Percentiles rank a stretch among this genome's conserved stretches.
phyloP scores from a whole-genome alignment of 2,113 vertebrate genomes.

The Lethenteron camtschaticum region DNA sequence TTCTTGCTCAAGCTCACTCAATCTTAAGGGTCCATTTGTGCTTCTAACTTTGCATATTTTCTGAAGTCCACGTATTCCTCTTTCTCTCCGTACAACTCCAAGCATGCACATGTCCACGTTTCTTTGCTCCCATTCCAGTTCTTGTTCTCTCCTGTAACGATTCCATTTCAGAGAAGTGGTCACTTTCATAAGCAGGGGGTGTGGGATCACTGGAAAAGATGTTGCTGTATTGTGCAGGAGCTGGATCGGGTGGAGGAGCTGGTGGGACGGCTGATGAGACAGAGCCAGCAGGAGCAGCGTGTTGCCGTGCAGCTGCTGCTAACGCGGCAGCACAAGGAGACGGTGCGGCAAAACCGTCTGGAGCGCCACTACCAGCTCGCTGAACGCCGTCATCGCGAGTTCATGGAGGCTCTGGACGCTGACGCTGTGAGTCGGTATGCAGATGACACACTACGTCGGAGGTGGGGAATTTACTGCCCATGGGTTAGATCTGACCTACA shows the following conservation, averaged over 20 bases:
- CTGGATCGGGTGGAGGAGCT: constrained; percentile 43
- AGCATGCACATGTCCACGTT: no score
- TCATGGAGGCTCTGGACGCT: constrained; percentile 50
- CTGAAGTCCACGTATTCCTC: no score
- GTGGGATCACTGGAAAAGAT: no score
- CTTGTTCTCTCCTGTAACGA: no score
- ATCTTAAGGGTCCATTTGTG: no score
- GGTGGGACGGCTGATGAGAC: constrained; percentile 45
- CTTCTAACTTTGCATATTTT: no score
- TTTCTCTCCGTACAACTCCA: no score
- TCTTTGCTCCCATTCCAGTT: no score
- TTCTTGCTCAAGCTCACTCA: no score
- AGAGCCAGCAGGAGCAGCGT: constrained; percentile 55
- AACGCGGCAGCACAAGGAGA: constrained; percentile 49
- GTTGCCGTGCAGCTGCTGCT: constrained; percentile 59
- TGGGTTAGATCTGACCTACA: neutral
- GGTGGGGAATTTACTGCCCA: neutral
- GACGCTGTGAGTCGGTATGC: constrained; percentile 36
- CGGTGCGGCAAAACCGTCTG: constrained; percentile 50
- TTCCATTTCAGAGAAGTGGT: no score
- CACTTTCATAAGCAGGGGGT: no score
- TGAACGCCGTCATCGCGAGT: constrained; percentile 41
- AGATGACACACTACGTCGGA: neutral
- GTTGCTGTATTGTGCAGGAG: constrained; percentile 24
- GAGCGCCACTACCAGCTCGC: constrained; percentile 59